Percentiles rank a stretch among this genome's conserved stretches.
These are phyloP conservation scores for Crematogaster levior DNA, from an alignment of 2,888 invertebrate species.

Conservation along the genomic window DNA sequence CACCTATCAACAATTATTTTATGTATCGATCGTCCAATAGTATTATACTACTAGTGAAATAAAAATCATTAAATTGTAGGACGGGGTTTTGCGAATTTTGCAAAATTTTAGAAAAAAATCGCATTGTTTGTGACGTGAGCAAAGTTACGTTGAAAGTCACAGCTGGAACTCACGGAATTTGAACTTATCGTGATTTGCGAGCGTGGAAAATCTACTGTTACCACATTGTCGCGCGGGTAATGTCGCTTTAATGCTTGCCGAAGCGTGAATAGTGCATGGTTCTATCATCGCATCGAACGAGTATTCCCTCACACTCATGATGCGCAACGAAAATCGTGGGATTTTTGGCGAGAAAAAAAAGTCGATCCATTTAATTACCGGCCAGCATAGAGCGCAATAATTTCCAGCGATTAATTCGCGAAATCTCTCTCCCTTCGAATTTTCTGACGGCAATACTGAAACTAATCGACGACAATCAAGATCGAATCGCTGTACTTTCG, in stretches of 20 bases:
- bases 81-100: not conserved
- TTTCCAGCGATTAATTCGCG: not conserved
- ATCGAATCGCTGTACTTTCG: slow-evolving; percentile 15
- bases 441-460: not conserved
- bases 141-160: slow-evolving; percentile 21
- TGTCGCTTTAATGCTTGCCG: slow-evolving; percentile 42
- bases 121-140: not conserved
- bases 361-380: not conserved
- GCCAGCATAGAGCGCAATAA: not conserved
- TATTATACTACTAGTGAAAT: not conserved
- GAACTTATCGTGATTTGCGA: slow-evolving; percentile 13
- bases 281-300: slow-evolving; percentile 31
- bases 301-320: slow-evolving; percentile 9
- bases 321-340: not conserved
- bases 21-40: not conserved
- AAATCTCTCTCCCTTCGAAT: not conserved
- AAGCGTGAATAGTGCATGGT: slow-evolving; percentile 8
- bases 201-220: slow-evolving; percentile 36
- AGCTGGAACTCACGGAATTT: slow-evolving; percentile 28
- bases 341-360: not conserved
- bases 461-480: not conserved
- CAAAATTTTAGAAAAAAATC: not conserved
- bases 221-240: slow-evolving; percentile 28
- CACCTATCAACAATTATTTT: slow-evolving; percentile 72
- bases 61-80: not conserved